These are phyloP conservation scores for Diphyllodes magnificus DNA, from an alignment of 2,113 vertebrate species.

Conservation along the genomic window DNA sequence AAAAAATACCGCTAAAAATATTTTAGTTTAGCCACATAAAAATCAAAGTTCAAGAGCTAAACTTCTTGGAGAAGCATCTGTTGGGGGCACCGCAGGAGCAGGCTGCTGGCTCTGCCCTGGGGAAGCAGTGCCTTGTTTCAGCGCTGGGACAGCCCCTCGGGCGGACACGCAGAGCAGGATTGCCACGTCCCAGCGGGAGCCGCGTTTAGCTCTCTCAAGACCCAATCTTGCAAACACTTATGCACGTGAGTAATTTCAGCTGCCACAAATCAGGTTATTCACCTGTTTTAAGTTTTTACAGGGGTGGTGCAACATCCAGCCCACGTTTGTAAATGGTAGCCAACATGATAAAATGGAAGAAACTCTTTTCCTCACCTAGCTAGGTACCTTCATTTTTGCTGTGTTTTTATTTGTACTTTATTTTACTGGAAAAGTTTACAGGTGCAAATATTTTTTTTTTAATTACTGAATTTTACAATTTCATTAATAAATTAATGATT, in stretches of 20 bases:
- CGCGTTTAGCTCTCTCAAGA: not conserved
- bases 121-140: not conserved
- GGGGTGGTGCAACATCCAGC: not conserved
- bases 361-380: not conserved
- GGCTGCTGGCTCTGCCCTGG: not conserved
- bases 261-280: not conserved
- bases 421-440: not conserved
- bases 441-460: not conserved
- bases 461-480: not conserved
- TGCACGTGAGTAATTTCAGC: constrained; percentile 18
- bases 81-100: not conserved
- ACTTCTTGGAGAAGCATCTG: not conserved
- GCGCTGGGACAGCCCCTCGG: not conserved
- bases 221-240: constrained; percentile 12
- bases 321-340: not conserved
- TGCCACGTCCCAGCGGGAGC: not conserved
- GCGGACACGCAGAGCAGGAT: not conserved
- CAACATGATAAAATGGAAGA: not conserved
- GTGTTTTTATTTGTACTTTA: not conserved
- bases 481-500: not conserved
- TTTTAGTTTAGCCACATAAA: not conserved
- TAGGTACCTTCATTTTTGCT: not conserved
- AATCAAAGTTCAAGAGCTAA: not conserved
- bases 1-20: not conserved
- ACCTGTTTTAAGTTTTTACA: not conserved